Evolutionary conservation across 2,888 invertebrate species (phyloP).

Genomic region (Hermodice carunculata): DNA sequence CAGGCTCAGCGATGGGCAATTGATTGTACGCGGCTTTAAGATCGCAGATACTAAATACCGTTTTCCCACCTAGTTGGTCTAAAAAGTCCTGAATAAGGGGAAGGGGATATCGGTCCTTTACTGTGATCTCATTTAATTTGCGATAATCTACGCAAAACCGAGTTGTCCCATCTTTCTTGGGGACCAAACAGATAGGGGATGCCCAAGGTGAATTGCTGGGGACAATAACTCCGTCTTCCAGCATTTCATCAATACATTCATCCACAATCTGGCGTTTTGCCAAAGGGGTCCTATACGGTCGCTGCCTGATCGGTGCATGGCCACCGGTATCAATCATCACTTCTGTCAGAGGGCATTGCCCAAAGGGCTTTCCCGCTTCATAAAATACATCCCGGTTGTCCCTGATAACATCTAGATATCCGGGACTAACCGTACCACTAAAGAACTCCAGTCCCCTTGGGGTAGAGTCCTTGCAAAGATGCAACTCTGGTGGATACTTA

Average conservation of each 20-base stretch:
- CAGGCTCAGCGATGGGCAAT: neutral
- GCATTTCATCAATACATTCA: neutral
- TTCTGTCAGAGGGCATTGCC: neutral
- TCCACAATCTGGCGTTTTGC: neutral
- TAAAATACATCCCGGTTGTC: too few species aligned
- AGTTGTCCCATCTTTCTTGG: neutral
- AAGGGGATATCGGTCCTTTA: neutral
- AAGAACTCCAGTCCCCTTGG: too few species aligned
- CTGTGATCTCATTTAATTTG: neutral
- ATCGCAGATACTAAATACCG: neutral
- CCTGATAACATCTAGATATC: too few species aligned
- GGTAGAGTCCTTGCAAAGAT: too few species aligned
- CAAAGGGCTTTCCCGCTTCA: too few species aligned
- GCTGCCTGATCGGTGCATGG: neutral
- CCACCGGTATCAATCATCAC: neutral
- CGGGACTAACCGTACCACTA: too few species aligned
- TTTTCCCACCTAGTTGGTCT: neutral
- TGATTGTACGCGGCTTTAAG: neutral
- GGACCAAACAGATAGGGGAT: neutral
- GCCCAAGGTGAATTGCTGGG: neutral
- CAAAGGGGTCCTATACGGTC: neutral
- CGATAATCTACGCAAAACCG: slow-evolving; percentile 1
- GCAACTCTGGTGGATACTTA: too few species aligned
- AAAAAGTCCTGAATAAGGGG: neutral
- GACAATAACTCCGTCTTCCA: neutral